These are phyloP conservation scores for Limnephilus marmoratus DNA, from an alignment of 2,888 invertebrate genomes.

Conservation along the genomic window DNA sequence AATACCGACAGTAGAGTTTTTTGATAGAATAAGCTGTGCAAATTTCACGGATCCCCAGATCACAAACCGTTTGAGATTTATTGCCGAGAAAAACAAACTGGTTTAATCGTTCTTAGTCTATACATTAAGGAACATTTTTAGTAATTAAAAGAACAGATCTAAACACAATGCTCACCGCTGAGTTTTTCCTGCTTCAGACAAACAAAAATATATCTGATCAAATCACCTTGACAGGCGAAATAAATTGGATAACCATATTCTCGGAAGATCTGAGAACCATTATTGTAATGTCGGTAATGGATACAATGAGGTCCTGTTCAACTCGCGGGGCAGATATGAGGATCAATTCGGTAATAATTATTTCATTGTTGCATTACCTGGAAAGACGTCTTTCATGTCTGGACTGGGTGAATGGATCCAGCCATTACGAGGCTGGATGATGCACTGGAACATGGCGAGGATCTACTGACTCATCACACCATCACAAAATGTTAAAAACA, in stretches of 20 bases:
- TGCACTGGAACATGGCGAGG: constrained; percentile 86
- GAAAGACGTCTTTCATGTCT: constrained; percentile 84
- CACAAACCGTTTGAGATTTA: too few relatives aligned
- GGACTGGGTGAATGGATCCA: constrained; percentile 85
- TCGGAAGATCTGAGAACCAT: background rate
- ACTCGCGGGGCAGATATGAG: background rate
- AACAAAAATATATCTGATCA: background rate
- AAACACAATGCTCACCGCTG: background rate
- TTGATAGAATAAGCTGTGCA: background rate
- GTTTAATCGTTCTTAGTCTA: background rate
- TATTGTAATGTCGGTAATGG: background rate
- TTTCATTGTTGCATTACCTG: constrained; percentile 76
- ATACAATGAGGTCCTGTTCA: background rate
- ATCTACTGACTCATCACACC: constrained; percentile 49
- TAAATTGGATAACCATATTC: background rate
- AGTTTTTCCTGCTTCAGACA: background rate
- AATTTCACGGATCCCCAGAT: too few relatives aligned
- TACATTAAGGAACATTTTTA: background rate
- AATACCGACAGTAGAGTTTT: background rate
- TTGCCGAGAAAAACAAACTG: background rate
- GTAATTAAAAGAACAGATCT: too few relatives aligned
- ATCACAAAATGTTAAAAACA: constrained; percentile 34
- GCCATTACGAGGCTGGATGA: constrained; percentile 87
- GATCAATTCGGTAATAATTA: background rate
- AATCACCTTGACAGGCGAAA: constrained; percentile 22